A percentile compares a stretch with the other conserved stretches of the same genome.
These are phyloP conservation scores for Amia ocellicauda DNA, from an alignment of 2,113 vertebrate genomes.

Conservation along the genomic window DNA sequence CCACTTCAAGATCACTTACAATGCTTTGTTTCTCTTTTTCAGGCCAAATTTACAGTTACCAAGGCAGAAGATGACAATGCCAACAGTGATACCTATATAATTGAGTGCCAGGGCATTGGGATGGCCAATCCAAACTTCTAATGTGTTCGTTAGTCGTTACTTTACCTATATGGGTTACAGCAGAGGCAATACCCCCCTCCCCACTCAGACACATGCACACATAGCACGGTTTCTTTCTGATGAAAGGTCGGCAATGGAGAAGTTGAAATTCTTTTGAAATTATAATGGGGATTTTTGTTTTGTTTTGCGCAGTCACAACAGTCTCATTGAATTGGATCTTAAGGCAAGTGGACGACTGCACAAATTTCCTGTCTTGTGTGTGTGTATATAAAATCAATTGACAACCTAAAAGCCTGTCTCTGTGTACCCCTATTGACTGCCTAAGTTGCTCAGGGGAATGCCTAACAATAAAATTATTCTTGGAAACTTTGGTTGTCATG, in stretches of 20 bases:
- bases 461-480: constrained; percentile 41
- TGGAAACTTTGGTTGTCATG: constrained; percentile 21
- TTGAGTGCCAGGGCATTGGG: constrained; percentile 90
- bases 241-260: background rate
- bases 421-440: constrained; percentile 1
- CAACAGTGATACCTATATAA: constrained; percentile 70
- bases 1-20: too few species aligned
- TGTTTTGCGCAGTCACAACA: background rate
- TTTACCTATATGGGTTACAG: too few species aligned
- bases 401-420: background rate
- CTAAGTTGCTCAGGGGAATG: constrained; percentile 49
- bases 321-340: background rate
- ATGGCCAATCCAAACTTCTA: constrained; percentile 68
- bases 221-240: background rate
- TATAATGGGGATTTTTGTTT: background rate
- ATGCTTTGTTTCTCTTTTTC: constrained; percentile 35
- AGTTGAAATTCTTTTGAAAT: background rate
- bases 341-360: background rate
- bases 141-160: constrained; percentile 1
- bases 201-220: background rate
- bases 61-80: constrained; percentile 78
- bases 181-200: too few species aligned
- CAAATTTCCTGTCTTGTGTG: background rate
- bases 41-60: constrained; percentile 88
- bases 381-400: too few species aligned